Evolutionary conservation across 2,113 vertebrate genomes (phyloP).

Genomic region (Phainopepla nitens): DNA sequence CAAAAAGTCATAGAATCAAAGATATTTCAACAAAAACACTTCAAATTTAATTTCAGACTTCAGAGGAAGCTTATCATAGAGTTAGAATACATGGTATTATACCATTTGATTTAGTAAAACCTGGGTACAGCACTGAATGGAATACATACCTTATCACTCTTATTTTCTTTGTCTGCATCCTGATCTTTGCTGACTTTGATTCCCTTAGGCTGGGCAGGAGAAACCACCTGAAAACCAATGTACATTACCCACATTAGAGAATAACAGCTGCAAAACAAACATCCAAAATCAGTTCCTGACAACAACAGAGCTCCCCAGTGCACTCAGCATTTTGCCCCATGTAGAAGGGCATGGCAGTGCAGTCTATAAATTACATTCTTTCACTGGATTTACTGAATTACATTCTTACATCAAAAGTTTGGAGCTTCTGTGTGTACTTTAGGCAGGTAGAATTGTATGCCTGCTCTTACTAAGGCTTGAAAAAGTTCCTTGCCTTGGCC

Average conservation of each 20-base stretch:
- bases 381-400: neutral
- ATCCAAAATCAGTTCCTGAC: neutral
- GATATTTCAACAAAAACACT: slow-evolving; percentile 17
- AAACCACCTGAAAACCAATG: slow-evolving; percentile 54
- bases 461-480: neutral
- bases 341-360: neutral
- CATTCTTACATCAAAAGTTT: neutral
- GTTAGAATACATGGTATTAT: neutral
- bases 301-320: neutral
- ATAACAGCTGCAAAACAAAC: neutral
- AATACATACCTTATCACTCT: slow-evolving; percentile 67
- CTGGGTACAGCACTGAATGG: neutral
- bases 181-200: slow-evolving; percentile 30
- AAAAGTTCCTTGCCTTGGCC: neutral
- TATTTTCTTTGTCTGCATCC: slow-evolving; percentile 29
- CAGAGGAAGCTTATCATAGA: neutral
- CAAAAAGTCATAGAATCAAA: neutral
- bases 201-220: slow-evolving; percentile 45
- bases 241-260: neutral
- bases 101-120: neutral
- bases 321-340: neutral
- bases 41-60: neutral
- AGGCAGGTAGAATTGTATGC: neutral
- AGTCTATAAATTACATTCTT: neutral
- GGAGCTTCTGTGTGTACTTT: neutral